Percentiles rank a stretch among this genome's conserved stretches.
Conservation (phyloP, 2,113 vertebrate genomes). For the Furnarius figulus region DNA sequence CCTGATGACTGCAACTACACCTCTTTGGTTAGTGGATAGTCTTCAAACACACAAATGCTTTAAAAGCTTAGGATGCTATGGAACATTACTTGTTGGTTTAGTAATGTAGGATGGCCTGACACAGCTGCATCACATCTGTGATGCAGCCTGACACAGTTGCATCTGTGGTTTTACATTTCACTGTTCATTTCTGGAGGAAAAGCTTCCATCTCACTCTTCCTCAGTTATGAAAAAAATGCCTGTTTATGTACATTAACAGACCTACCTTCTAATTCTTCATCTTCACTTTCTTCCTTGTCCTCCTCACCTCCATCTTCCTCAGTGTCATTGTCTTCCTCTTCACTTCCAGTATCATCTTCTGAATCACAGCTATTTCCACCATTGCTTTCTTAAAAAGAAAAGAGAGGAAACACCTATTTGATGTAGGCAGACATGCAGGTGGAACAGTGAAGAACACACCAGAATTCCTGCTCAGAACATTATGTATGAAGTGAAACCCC, state of each 20-base stretch:
- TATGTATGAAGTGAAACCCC: not conserved
- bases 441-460: not conserved
- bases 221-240: not conserved
- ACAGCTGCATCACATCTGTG: not conserved
- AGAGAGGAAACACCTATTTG: not conserved
- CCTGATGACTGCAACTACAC: not conserved
- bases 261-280: conserved; percentile 73
- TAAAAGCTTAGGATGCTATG: not conserved
- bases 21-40: not conserved
- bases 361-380: conserved; percentile 70
- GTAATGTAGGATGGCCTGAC: not conserved
- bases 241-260: not conserved
- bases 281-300: conserved; percentile 77
- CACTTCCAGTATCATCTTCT: conserved; percentile 71
- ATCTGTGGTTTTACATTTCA: not conserved
- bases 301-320: conserved; percentile 76
- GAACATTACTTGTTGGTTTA: not conserved
- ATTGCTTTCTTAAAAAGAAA: conserved; percentile 72
- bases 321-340: conserved; percentile 69
- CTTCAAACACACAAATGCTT: not conserved
- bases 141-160: not conserved
- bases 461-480: not conserved
- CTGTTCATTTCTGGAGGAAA: not conserved
- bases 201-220: not conserved
- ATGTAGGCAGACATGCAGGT: not conserved